phyloP scores from a whole-genome alignment of 2,797 vertebrate species.

The Rhynchonycteris naso region DNA sequence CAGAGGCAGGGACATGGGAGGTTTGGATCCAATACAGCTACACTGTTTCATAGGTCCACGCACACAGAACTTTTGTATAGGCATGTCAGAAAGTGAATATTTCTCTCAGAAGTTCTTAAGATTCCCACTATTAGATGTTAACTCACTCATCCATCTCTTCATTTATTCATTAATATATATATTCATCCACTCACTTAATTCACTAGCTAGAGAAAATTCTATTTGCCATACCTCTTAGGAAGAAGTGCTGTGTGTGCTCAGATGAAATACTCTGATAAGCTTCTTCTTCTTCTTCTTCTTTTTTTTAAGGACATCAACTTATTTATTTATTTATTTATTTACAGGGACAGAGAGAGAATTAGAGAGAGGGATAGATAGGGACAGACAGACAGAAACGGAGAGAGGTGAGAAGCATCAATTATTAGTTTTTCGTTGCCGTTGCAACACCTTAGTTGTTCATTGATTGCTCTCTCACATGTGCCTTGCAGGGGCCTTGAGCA shows the following conservation, averaged over 20 bases:
- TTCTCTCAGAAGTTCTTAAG: not conserved
- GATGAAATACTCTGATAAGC: constrained; percentile 6
- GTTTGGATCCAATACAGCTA: not conserved
- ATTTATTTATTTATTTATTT: too few relatives aligned
- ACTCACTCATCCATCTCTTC: not conserved
- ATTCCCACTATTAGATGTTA: not conserved
- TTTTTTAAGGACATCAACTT: too few relatives aligned
- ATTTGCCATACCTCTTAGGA: not conserved
- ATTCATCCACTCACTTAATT: not conserved
- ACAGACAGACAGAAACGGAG: too few relatives aligned
- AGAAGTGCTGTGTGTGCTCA: not conserved
- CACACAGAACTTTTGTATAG: not conserved
- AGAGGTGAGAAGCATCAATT: too few relatives aligned
- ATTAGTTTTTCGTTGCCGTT: too few relatives aligned
- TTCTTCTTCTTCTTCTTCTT: too few relatives aligned
- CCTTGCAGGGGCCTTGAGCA: too few relatives aligned
- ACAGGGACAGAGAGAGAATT: too few relatives aligned
- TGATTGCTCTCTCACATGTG: too few relatives aligned
- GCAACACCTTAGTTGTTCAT: too few relatives aligned
- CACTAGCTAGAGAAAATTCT: constrained; percentile 16
- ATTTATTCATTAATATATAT: not conserved
- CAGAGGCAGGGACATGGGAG: not conserved
- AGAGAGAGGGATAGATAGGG: too few relatives aligned
- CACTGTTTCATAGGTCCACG: not conserved
- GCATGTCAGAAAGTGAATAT: not conserved